Conservation (phyloP, 1,140 invertebrate genomes). For the Ceratina japonica region DNA sequence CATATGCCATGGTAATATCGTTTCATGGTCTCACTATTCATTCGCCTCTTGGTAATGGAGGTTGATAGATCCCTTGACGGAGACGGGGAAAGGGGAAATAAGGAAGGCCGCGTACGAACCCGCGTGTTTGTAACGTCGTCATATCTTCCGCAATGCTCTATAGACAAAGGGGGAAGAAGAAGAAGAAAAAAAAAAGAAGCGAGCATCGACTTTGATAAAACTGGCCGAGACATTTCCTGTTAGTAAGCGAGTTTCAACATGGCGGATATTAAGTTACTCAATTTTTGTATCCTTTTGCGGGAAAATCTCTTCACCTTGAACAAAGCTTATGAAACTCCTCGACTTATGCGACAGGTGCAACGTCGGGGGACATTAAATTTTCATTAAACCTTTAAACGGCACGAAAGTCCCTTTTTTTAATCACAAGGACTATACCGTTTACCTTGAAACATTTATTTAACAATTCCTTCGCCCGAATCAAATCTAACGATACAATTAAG, state of each 20-base stretch:
- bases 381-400: slow-evolving; percentile 13
- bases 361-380: slow-evolving; percentile 21
- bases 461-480: no score
- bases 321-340: slow-evolving; percentile 30
- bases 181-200: not conserved
- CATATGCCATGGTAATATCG: slow-evolving; percentile 54
- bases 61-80: slow-evolving; percentile 59
- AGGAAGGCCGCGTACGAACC: slow-evolving; percentile 11
- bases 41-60: slow-evolving; percentile 55
- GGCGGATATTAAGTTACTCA: slow-evolving; percentile 44
- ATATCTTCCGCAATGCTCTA: slow-evolving; percentile 44
- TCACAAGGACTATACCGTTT: not conserved
- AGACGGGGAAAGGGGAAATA: not conserved
- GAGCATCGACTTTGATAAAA: slow-evolving; percentile 40
- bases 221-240: slow-evolving; percentile 34
- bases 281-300: slow-evolving; percentile 1
- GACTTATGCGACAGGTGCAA: not conserved
- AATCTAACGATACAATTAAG: no score
- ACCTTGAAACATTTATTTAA: not conserved
- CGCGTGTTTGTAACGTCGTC: slow-evolving; percentile 44
- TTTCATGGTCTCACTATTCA: slow-evolving; percentile 61
- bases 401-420: not conserved
- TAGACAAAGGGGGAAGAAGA: slow-evolving; percentile 29
- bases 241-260: slow-evolving; percentile 35
- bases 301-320: slow-evolving; percentile 26